phyloP scores from a whole-genome alignment of 2,888 invertebrate genomes.

The Ormyrus labotus region DNA sequence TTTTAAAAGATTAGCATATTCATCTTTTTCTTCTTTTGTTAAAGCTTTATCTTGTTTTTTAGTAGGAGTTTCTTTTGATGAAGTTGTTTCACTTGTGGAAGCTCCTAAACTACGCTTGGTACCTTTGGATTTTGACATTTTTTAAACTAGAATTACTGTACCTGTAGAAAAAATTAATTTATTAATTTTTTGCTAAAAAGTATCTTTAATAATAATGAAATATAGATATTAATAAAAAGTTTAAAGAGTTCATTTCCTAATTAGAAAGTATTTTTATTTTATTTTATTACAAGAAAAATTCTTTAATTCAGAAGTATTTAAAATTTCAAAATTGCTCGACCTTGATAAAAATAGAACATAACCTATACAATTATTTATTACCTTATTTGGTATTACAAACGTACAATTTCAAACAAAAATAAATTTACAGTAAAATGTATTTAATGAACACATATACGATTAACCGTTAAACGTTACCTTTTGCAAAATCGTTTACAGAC shows the following conservation, averaged over 20 bases:
- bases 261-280: too few species aligned
- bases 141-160: conserved; percentile 32
- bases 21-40: conserved; percentile 50
- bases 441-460: too few species aligned
- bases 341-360: conserved; percentile 1
- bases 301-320: too few species aligned
- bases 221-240: too few species aligned
- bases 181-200: background rate
- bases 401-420: background rate
- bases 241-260: too few species aligned
- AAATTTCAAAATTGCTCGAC: too few species aligned
- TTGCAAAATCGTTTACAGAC: conserved; percentile 68
- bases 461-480: conserved; percentile 63
- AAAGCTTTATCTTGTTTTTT: conserved; percentile 40
- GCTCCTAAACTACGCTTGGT: conserved; percentile 25
- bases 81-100: conserved; percentile 16
- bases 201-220: too few species aligned
- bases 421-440: too few species aligned
- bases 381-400: background rate
- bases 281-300: too few species aligned
- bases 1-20: conserved; percentile 41
- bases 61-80: conserved; percentile 13
- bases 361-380: conserved; percentile 19
- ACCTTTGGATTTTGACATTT: conserved; percentile 40
- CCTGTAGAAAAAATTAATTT: conserved; percentile 34